phyloP scores from a whole-genome alignment of 1,140 invertebrate genomes.

The Temnothorax nylanderi region DNA sequence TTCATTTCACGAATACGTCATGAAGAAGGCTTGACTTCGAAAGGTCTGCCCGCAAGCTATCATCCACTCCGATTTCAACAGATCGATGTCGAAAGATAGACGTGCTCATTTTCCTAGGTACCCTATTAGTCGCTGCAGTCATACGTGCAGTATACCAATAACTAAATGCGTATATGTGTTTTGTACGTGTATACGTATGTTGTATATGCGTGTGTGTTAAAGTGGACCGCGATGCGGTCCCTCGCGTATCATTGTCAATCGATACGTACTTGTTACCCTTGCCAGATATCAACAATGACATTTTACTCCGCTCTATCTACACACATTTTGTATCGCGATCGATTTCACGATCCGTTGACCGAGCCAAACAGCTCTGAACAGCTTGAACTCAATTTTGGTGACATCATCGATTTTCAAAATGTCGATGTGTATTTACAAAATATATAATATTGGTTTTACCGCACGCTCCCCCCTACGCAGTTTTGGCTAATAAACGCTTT shows the following conservation, averaged over 20 bases:
- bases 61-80: slow-evolving; percentile 65
- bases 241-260: slow-evolving; percentile 69
- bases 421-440: slow-evolving; percentile 7
- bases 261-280: slow-evolving; percentile 59
- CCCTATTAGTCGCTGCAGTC: slow-evolving; percentile 64
- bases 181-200: neutral
- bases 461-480: neutral
- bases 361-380: slow-evolving; percentile 17
- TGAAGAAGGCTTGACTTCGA: slow-evolving; percentile 64
- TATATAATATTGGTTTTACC: slow-evolving; percentile 32
- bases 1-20: slow-evolving; percentile 66
- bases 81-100: slow-evolving; percentile 61
- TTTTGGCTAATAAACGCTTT: slow-evolving; percentile 42
- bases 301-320: slow-evolving; percentile 61
- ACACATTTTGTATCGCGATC: slow-evolving; percentile 67
- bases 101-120: slow-evolving; percentile 67
- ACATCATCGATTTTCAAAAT: slow-evolving; percentile 24
- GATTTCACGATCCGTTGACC: slow-evolving; percentile 50
- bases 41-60: slow-evolving; percentile 59
- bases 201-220: slow-evolving; percentile 14
- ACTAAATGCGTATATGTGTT: neutral
- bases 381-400: slow-evolving; percentile 48
- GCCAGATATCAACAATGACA: slow-evolving; percentile 70
- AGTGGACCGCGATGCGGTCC: slow-evolving; percentile 66
- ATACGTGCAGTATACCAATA: neutral